Evolutionary conservation across 2,888 invertebrate species (phyloP).

Genomic region (Cecidostiba fungosa): DNA sequence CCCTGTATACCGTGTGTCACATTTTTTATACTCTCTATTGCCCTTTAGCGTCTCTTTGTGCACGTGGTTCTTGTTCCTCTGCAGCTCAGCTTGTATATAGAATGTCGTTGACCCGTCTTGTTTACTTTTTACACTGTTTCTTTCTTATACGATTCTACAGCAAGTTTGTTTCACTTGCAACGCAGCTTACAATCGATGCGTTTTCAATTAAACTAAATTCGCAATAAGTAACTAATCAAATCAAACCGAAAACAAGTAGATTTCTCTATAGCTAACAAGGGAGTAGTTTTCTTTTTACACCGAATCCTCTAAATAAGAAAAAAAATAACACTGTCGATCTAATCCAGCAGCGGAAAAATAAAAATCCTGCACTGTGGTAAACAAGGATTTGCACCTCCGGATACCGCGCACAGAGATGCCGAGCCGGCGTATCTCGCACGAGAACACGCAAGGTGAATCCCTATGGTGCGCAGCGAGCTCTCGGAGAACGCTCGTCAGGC

Average conservation of each 20-base stretch:
- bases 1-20: constrained; percentile 34
- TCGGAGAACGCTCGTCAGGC: not conserved
- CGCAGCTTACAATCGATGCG: not conserved
- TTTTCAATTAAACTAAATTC: too few species aligned
- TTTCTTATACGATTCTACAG: not conserved
- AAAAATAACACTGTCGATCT: too few species aligned
- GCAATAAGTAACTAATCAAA: too few species aligned
- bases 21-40: constrained; percentile 36
- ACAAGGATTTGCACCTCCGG: not conserved
- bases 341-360: not conserved
- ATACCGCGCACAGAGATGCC: not conserved
- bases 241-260: not conserved
- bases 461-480: not conserved
- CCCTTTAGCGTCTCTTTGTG: not conserved
- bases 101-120: constrained; percentile 25
- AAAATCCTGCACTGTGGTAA: not conserved
- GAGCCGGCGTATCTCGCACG: not conserved
- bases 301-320: not conserved
- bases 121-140: constrained; percentile 17
- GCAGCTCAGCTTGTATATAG: not conserved
- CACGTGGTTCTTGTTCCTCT: not conserved
- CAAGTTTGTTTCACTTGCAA: too few species aligned
- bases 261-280: too few species aligned
- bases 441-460: not conserved
- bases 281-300: not conserved